Conservation (phyloP, 2,888 invertebrate species). For the Lasioglossum marginatum region DNA sequence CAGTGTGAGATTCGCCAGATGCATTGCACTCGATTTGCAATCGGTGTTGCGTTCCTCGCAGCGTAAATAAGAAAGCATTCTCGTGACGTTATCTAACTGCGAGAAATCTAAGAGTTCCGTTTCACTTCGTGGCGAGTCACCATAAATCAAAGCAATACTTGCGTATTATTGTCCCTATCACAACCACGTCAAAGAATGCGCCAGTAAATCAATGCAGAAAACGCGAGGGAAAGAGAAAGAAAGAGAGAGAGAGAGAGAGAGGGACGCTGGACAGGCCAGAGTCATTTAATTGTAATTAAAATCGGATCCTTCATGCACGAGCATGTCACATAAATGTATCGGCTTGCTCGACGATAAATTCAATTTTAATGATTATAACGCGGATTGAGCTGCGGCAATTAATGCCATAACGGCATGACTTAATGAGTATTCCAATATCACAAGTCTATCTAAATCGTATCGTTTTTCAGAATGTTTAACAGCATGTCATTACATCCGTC, state of each 20-base stretch:
- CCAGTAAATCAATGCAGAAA: slow-evolving; percentile 10
- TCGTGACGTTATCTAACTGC: slow-evolving; percentile 64
- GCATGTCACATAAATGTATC: neutral
- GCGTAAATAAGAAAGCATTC: slow-evolving; percentile 60
- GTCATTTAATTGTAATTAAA: slow-evolving; percentile 23
- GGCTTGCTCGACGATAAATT: neutral
- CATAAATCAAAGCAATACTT: slow-evolving; percentile 49
- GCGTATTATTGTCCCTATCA: slow-evolving; percentile 42
- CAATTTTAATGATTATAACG: neutral
- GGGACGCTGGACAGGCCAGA: neutral
- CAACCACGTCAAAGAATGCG: slow-evolving; percentile 12
- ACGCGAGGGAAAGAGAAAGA: neutral
- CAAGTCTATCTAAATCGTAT: neutral
- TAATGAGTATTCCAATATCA: neutral
- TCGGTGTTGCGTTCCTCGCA: slow-evolving; percentile 51
- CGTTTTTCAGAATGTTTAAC: neutral
- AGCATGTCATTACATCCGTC: neutral
- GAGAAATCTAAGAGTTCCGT: slow-evolving; percentile 63
- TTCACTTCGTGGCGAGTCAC: slow-evolving; percentile 52
- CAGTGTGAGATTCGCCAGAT: slow-evolving; percentile 29
- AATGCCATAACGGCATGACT: neutral
- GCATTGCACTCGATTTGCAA: slow-evolving; percentile 46
- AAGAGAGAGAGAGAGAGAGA: neutral
- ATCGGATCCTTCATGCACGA: slow-evolving; percentile 1
- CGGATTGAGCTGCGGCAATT: neutral